Base-by-base conservation (phyloP, 2,797 vertebrate genomes). In the Amazona ochrocephala region DNA sequence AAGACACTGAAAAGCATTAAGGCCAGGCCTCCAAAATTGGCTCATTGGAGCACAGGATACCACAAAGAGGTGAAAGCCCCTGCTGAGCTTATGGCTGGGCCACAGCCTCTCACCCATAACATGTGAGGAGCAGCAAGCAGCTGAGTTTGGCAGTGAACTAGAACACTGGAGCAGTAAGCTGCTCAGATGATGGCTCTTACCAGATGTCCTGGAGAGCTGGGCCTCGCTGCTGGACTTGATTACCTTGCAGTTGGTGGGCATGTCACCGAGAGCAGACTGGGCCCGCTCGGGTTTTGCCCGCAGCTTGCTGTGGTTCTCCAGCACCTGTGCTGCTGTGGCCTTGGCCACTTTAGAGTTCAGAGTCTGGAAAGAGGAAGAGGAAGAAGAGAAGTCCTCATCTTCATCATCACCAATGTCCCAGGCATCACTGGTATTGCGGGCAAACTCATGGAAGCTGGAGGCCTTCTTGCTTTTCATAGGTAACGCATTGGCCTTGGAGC, bases 331-430 rank as follows among this genome's bases (percentile, higher is more conserved):
- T 18, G 98, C 98, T 0, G 98, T 96, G 74, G 96, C 97, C 84
- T 95, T 96, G 30, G 96, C 96, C 84, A 98, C 98, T 71, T 98
- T 96, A 80, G 98, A 98, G 97, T 98, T 98, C 95, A 98, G 94
- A 81, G 98, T 97, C 72, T 98, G 98, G 91, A 98, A 97, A 93
- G 98, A 94, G 77, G 97, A 97, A 1, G 94, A 96, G n/a, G 95
- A 95, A 18, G 96, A 95, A 70, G 98, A 96, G 37, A 98, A 97
- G 75, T 98, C 97, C 70, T 98, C 97, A 4, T 98, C 98, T 41
- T 99, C 99, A 3, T 99, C 99, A 39, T 99, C 99, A 0, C 99
- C 99, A 2, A 99, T 99, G 97, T 99, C 99, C 99, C 99, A 99
- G 51, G 99, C 99, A 18, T 99, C 99, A 27, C 99, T 99, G 95